Base-by-base conservation (phyloP, 2,797 vertebrate genomes). In the Myiothlypis chrysogaster region DNA sequence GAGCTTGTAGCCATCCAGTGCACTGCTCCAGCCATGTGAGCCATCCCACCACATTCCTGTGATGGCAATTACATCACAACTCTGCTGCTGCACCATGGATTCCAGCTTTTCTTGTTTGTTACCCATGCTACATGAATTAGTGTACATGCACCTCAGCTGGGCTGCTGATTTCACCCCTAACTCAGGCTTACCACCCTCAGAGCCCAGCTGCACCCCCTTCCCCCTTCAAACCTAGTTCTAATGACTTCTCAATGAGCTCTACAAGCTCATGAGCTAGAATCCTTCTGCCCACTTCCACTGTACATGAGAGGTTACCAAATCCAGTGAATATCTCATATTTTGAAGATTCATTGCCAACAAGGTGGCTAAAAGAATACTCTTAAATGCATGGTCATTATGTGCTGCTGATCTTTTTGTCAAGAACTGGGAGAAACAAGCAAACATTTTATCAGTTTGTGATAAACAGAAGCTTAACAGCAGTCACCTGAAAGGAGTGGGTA, bases 61-160 rank as follows among this genome's bases (percentile, higher is more conserved):
- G 41, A 46, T 46, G n/a, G 10, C 3, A 6, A 18, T 7, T 10
- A 23, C 32, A 44, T 30, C 41, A 56, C 1, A 28, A 19, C 32
- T 18, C 0, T 46, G 41, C n/a, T 72, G 14, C 0, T 16, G 8
- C 2, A 23, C 41, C 25, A 18, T 8, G 20, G 53, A 25, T 0
- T 72, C n/a, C 41, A 57, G 53, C 25, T 35, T n/a, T 10, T 44
- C 14, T 14, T 39, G 46, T 17, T 30, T 30, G 7, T 30, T 18
- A 13, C 9, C 15, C n/a, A 11, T 23, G 8, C 25, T 57, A 15
- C 0, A 1, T 35, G 41, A 27, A 30, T 46, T 57, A 1, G 5
- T 21, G 4, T 14, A 4, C 20, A 28, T 22, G 19, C 19, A 35
- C 20, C 2, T 57, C 43, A 46, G 41, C n/a, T 46, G 70, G 20